phyloP scores from a whole-genome alignment of 2,113 vertebrate genomes.

The Hystrix brachyura region DNA sequence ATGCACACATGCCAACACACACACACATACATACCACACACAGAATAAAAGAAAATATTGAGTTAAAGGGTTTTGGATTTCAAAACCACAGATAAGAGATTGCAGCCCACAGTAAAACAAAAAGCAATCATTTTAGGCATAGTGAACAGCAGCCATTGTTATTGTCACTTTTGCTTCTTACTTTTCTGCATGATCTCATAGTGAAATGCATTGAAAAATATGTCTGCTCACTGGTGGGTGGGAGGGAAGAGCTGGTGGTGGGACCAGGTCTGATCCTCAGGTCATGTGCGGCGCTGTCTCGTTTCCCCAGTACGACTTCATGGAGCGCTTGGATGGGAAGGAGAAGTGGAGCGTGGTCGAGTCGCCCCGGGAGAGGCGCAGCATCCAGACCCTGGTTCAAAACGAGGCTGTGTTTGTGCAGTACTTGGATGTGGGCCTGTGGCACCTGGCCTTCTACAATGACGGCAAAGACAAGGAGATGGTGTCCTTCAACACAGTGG shows the following conservation, averaged over 20 bases:
- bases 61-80: not conserved
- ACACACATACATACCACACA: not conserved
- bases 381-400: constrained; percentile 98
- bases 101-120: not conserved
- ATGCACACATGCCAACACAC: not conserved
- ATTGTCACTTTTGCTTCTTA: not conserved
- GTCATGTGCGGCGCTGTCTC: not conserved
- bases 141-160: not conserved
- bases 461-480: constrained; percentile 97
- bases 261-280: rapidly evolving
- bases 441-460: constrained; percentile 99
- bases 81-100: not conserved
- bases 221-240: not conserved
- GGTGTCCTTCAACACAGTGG: constrained; percentile 96
- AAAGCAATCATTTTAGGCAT: no score
- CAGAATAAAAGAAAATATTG: not conserved
- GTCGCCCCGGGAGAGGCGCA: constrained; percentile 95
- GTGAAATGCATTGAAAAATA: not conserved
- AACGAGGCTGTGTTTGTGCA: constrained; percentile 99
- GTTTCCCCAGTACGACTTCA: constrained; percentile 95
- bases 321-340: constrained; percentile 98
- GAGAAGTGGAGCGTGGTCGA: constrained; percentile 99
- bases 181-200: not conserved
- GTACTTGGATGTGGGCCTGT: constrained; percentile 96
- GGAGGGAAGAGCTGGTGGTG: not conserved